phyloP scores from a whole-genome alignment of 2,797 vertebrate genomes.

The Tenualosa ilisha region DNA sequence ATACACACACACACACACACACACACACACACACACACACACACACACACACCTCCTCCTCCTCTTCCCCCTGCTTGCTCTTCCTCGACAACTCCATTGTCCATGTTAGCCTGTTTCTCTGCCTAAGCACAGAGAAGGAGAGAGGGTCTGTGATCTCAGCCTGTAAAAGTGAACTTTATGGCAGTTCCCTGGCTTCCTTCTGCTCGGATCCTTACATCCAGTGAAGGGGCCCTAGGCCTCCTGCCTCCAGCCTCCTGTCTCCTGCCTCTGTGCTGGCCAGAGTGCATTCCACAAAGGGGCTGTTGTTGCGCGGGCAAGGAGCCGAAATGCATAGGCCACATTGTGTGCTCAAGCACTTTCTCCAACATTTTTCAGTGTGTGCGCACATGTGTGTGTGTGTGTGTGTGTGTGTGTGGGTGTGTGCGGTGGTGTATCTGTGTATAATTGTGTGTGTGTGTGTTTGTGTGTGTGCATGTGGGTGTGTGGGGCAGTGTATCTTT shows the following conservation, averaged over 20 bases:
- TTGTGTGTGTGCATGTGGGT: background rate
- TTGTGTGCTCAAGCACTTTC: background rate
- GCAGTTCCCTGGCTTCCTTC: background rate
- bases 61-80: background rate
- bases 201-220: background rate
- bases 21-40: background rate
- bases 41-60: too few relatives aligned
- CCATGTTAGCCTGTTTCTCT: background rate
- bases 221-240: too few relatives aligned
- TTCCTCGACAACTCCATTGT: background rate
- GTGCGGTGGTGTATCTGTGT: background rate
- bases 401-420: background rate
- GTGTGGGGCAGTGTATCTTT: too few relatives aligned
- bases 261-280: background rate
- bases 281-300: background rate
- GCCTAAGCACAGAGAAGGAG: background rate
- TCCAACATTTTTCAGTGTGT: background rate
- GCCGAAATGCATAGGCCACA: constrained; percentile 9
- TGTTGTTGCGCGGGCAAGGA: constrained; percentile 9
- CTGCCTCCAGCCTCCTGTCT: background rate
- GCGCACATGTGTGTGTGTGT: background rate
- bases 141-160: background rate
- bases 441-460: background rate
- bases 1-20: background rate
- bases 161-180: background rate